Evolutionary conservation across 1,140 invertebrate species (phyloP), one percentile per base, ranked within the genome.

Genomic region (Onthophagus taurus): DNA sequence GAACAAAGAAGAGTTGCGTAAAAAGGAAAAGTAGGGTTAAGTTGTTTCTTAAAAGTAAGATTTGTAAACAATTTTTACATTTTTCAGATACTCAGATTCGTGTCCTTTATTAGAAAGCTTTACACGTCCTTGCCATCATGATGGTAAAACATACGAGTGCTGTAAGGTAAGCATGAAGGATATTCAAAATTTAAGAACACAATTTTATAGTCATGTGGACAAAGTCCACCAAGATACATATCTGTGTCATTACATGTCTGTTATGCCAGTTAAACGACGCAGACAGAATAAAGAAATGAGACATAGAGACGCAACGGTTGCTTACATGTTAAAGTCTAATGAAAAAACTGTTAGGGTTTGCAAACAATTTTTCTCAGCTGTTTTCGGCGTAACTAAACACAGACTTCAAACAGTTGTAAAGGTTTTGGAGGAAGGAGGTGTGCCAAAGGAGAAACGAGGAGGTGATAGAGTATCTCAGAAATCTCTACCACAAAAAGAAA

Each of bases 341-440:
- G n/a, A 26, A 7, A n/a, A 6, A 7, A n/a, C 23, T 26, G 23
- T 26, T 7, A 26, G 23, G n/a, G 23, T 26, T 6, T 26, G 23
- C 23, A 6, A 7, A 6, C 17, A 30, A 2, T 20, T 41, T 49
- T 45, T 46, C 34, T n/a, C 2, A 18, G 11, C 9, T 20, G 47
- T 18, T 13, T 20, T 39, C 9, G 43, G 47, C 12, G 18, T 45
- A 18, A 31, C 23, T 20, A 49, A 45, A 23, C 35, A 49, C 24
- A 49, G 47, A 34, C 18, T 49, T 9, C 13, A 18, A n/a, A 48
- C 46, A 4, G 44, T 49, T 26, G 23, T 31, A 18, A 46, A 36
- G 23, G 30, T 46, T 39, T 4, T 42, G 8, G 2, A 21, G n/a
- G 23, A 39, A 42, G 48, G 31, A 17, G 29, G 26, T 7, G 24